Evolutionary conservation across 92 coral and sea anemone species (phyloP), one percentile per base, ranked within the genome.

Genomic region (Metridium senile): DNA sequence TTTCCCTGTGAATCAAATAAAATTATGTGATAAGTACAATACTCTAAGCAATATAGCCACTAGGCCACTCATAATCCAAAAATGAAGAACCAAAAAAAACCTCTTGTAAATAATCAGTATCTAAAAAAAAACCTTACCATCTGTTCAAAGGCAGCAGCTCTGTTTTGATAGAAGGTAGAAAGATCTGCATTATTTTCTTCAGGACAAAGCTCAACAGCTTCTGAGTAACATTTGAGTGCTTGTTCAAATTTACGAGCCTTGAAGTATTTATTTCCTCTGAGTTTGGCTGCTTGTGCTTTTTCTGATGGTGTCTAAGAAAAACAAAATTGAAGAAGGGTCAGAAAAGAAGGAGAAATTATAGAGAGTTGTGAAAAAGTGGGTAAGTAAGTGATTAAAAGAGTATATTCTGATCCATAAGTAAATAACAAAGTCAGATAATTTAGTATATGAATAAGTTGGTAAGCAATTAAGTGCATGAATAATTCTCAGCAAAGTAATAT

Each of bases 81-180:
- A n/a, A n/a, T n/a, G n/a, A n/a, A n/a, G n/a, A n/a, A n/a, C n/a
- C n/a, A n/a, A n/a, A n/a, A n/a, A n/a, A n/a, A n/a, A n/a, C n/a
- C n/a, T n/a, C n/a, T n/a, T n/a, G n/a, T n/a, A n/a, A 54, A 54
- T 9, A 19, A 54, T 17, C 6, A n/a, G 4, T 54, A n/a, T 9
- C 3, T 17, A 54, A 3, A 3, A 2, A 17, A 17, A 2, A 22
- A 54, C 18, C 81, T 87, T 71, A 92, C 99, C 89, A 91, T 72
- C 62, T 96, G 99, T 34, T 93, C 96, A 66, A 89, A 88, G 33
- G 99, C 97, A 30, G 99, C 99, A 35, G 99, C 99, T 68, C 99
- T 89, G 53, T 96, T 96, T 62, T 96, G 99, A 76, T 92, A 80
- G 71, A 89, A 96, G 0, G 92, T 87, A 21, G 99, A 85, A 21